Conservation (phyloP, 2,113 vertebrate genomes). For the Arenaria interpres region DNA sequence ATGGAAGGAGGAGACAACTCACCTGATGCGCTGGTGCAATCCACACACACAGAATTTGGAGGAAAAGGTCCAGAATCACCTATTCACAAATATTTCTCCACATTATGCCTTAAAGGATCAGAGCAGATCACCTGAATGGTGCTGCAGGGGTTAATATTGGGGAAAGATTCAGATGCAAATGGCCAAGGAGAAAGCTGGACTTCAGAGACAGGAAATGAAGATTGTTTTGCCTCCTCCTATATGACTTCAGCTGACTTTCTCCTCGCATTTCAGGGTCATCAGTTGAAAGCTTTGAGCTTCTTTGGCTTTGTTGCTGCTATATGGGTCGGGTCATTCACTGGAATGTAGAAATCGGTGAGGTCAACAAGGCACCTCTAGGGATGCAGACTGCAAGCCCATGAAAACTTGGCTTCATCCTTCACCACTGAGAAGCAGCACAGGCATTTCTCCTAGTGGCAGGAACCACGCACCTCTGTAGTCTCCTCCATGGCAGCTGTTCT, state of each 20-base stretch:
- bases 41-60: not conserved
- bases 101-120: not conserved
- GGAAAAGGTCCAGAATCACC: not conserved
- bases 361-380: not conserved
- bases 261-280: not conserved
- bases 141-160: not conserved
- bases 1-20: not conserved
- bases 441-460: not conserved
- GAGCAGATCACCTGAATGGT: not conserved
- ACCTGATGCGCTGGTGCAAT: not conserved
- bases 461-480: not conserved
- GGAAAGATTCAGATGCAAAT: not conserved
- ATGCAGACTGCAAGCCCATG: not conserved
- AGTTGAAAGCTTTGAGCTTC: not conserved
- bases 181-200: not conserved
- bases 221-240: not conserved
- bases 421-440: not conserved
- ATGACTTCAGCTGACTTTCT: not conserved
- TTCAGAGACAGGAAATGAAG: slow-evolving; percentile 11
- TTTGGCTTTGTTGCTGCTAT: not conserved
- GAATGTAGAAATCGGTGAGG: not conserved
- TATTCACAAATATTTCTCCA: not conserved
- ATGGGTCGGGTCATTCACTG: not conserved
- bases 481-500: not conserved
- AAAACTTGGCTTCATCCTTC: not conserved